Conservation (phyloP, 2,113 vertebrate genomes). For the Hippolais icterina region DNA sequence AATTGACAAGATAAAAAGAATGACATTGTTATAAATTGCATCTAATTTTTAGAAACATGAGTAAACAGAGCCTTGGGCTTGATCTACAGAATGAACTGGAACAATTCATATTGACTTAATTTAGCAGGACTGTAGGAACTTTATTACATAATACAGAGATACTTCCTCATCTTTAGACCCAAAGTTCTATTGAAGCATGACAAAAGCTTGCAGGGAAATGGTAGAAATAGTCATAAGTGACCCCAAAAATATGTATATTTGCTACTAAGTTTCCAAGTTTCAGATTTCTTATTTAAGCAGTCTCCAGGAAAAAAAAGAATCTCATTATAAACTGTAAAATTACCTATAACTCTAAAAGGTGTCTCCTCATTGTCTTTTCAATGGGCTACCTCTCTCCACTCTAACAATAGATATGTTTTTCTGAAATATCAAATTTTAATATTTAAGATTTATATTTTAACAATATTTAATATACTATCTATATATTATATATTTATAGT, state of each 20-base stretch:
- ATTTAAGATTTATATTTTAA: neutral
- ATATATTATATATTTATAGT: too few species aligned
- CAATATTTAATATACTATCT: neutral
- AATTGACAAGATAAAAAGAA: neutral
- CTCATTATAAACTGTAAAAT: neutral
- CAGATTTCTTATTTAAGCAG: neutral
- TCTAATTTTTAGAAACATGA: conserved; percentile 20
- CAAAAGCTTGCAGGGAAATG: neutral
- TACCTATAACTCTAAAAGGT: neutral
- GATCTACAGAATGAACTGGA: conserved; percentile 15
- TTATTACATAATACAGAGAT: neutral
- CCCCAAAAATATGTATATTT: neutral
- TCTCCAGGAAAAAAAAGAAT: neutral
- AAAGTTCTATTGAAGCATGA: neutral
- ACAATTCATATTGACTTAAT: conserved; percentile 10
- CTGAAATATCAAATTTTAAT: neutral
- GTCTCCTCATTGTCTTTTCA: neutral
- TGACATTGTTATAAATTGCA: neutral
- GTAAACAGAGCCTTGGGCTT: conserved; percentile 15
- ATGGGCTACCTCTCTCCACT: neutral
- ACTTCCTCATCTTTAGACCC: neutral
- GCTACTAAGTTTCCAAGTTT: neutral
- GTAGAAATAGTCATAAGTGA: neutral
- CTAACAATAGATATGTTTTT: neutral
- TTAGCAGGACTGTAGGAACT: neutral